Conservation (phyloP, 2,113 vertebrate species). For the Platichthys flesus region DNA sequence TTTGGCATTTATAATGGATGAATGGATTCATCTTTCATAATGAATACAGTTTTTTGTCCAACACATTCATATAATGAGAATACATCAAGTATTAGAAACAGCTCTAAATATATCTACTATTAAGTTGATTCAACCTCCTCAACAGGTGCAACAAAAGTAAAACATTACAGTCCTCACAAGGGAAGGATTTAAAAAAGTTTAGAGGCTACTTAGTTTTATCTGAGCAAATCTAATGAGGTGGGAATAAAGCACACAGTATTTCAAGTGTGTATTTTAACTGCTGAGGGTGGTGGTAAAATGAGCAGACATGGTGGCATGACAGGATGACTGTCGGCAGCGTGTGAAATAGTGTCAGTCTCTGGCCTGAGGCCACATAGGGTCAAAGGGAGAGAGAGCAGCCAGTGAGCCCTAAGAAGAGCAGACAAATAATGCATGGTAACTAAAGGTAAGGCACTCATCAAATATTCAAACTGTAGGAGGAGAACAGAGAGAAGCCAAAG, state of each 20-base stretch:
- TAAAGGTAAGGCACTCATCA: conserved; percentile 85
- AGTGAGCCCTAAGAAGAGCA: conserved; percentile 75
- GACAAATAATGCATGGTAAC: conserved; percentile 89
- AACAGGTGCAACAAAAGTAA: too few species aligned
- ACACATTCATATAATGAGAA: too few species aligned
- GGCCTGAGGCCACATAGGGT: conserved; percentile 60
- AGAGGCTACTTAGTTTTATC: neutral
- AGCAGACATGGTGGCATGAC: neutral
- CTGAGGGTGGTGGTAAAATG: conserved; percentile 4
- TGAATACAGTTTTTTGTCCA: too few species aligned
- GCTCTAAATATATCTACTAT: too few species aligned
- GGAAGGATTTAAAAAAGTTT: too few species aligned
- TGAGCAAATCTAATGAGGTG: neutral
- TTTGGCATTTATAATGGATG: too few species aligned
- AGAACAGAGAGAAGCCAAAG: conserved; percentile 61
- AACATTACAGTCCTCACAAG: too few species aligned
- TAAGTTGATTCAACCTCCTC: too few species aligned
- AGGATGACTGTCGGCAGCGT: conserved; percentile 35
- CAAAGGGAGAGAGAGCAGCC: conserved; percentile 63
- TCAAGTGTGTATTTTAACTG: neutral
- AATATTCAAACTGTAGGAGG: conserved; percentile 81
- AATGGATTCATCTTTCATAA: too few species aligned
- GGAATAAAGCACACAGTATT: neutral
- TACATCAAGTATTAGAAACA: too few species aligned
- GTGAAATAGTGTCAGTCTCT: conserved; percentile 53